Evolutionary conservation across 2,113 vertebrate species (phyloP).

Genomic region (Enhydra lutris): DNA sequence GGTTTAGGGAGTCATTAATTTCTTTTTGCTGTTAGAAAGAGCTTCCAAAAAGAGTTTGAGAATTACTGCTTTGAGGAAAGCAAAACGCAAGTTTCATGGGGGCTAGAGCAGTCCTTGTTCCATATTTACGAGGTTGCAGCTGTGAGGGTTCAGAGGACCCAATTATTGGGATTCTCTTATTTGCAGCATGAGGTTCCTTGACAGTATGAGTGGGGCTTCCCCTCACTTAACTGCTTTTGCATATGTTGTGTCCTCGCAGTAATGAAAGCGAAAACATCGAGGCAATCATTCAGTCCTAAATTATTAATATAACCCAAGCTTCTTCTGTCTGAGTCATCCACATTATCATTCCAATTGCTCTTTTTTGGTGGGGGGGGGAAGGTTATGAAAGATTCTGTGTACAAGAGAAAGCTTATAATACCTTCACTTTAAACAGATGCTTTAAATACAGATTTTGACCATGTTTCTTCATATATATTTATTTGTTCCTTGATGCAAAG

Average conservation of each 20-base stretch:
- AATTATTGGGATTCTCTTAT: neutral
- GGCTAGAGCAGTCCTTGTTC: neutral
- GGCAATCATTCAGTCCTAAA: neutral
- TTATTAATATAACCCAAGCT: neutral
- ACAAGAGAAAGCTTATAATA: neutral
- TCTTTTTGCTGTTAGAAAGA: neutral
- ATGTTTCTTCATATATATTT: neutral
- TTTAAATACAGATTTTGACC: neutral
- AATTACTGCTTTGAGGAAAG: neutral
- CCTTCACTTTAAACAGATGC: neutral
- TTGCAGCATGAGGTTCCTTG: neutral
- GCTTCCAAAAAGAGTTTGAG: neutral
- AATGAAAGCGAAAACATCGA: neutral
- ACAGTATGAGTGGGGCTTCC: neutral
- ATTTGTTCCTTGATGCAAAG: neutral
- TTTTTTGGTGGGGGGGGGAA: neutral
- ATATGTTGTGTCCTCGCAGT: neutral
- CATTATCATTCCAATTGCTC: neutral
- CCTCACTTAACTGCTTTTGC: neutral
- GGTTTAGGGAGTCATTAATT: neutral
- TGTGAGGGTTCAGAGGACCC: neutral
- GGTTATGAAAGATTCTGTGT: neutral
- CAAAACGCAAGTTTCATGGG: neutral
- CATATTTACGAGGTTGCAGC: neutral
- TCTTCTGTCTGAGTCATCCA: neutral